Conservation (phyloP, 2,888 invertebrate genomes). For the Drymonia ruficornis region DNA sequence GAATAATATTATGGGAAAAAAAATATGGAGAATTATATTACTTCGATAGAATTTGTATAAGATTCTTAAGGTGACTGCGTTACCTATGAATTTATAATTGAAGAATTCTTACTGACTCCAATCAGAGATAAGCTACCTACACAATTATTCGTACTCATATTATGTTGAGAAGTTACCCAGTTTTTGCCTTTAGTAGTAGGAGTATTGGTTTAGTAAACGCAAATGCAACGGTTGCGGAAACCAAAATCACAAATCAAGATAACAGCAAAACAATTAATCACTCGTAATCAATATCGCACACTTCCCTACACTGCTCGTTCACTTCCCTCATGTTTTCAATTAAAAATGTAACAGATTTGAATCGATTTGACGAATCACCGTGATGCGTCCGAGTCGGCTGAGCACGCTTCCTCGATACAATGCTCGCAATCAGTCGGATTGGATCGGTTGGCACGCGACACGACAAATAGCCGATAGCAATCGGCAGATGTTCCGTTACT, state of each 20-base stretch:
- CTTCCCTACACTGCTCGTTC: conserved; percentile 50
- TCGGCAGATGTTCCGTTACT: conserved; percentile 64
- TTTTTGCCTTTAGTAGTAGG: too few relatives aligned
- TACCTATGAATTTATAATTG: too few relatives aligned
- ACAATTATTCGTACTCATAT: too few relatives aligned
- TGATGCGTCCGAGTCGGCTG: conserved; percentile 46
- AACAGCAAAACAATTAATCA: conserved; percentile 59
- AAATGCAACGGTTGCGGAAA: not conserved
- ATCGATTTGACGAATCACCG: conserved; percentile 72
- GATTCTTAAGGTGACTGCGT: too few relatives aligned
- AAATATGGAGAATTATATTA: too few relatives aligned
- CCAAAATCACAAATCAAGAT: conserved; percentile 24
- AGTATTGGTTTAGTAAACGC: too few relatives aligned
- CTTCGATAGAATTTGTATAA: too few relatives aligned
- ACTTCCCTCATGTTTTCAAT: conserved; percentile 56
- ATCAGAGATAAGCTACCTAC: too few relatives aligned
- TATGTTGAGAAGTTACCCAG: too few relatives aligned
- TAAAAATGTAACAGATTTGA: conserved; percentile 68
- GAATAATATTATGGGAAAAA: too few relatives aligned
- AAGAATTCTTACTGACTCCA: too few relatives aligned
- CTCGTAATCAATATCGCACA: conserved; percentile 51
- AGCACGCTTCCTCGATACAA: conserved; percentile 59
- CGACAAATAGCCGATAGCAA: conserved; percentile 64
- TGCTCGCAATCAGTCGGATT: conserved; percentile 57
- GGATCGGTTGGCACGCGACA: conserved; percentile 58